Evolutionary conservation across 1,140 invertebrate genomes (phyloP), one percentile per base, ranked within the genome.

Genomic region (Antheraea mylitta): DNA sequence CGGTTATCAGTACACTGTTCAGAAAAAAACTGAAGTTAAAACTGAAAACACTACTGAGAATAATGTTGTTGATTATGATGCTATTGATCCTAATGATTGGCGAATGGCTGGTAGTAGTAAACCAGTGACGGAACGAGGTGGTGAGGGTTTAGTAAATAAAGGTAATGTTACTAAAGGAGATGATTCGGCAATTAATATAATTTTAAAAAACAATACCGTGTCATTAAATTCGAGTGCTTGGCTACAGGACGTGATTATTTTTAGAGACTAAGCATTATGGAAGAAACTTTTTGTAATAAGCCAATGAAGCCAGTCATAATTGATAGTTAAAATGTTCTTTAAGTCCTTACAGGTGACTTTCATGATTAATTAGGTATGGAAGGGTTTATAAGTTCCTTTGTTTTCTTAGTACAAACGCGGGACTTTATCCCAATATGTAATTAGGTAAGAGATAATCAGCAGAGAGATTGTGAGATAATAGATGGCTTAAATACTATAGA

Each of bases 21-120:
- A 16, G 9, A 30, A 59, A 16, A 18, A 38, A 58, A 62, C 58
- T 11, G 58, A n/a, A 37, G 36, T 11, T 65, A 13, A 45, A 16
- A 18, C 38, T 42, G 16, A 63, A 37, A 58, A 45, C 7, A 48
- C 42, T 11, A 18, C 38, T 30, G 58, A 18, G 0, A 37, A 53
- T 0, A 67, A 68, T 66, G 19, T 22, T 8, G 11, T 62, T 0
- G 70, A 69, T 60, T 72, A 75, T 58, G 76, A 73, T n/a, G 45
- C 45, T 53, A 72, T 75, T 45, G 74, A 75, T 58, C 65, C 70
- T 8, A 45, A 42, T 16, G 68, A 74, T 18, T 78, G 73, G 71
- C 60, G 76, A 6, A 78, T 74, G n/a, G 73, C 18, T 13, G 8
- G 60, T 38, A 38, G 16, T 11, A 30, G 5, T 58, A 59, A 62